Evolutionary conservation across 2,888 invertebrate genomes (phyloP).

Genomic region (Pollenia labialis): DNA sequence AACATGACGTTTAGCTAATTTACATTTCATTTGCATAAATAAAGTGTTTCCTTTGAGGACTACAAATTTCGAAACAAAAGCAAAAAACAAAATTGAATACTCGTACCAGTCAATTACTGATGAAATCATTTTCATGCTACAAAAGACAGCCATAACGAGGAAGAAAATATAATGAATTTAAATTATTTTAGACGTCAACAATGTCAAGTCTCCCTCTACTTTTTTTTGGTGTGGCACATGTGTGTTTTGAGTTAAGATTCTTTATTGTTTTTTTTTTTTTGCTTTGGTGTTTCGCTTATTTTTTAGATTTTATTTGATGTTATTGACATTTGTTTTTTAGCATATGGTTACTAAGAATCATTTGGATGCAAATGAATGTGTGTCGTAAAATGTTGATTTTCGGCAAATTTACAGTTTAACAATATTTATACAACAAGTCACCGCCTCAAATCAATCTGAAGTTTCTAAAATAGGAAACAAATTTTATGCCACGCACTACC

Average conservation of each 20-base stretch:
- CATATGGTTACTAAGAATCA: background rate
- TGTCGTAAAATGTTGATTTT: conserved; percentile 40
- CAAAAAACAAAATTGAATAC: conserved; percentile 8
- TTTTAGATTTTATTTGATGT: conserved; percentile 32
- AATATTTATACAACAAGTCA: background rate
- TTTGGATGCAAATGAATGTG: conserved; percentile 30
- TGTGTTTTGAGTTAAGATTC: background rate
- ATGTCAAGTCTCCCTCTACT: background rate
- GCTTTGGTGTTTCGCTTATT: background rate
- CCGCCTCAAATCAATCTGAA: no score
- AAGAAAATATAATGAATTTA: conserved; percentile 69
- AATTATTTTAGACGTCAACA: conserved; percentile 59
- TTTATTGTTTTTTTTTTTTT: background rate
- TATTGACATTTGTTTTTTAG: conserved; percentile 16
- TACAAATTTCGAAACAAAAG: conserved; percentile 58
- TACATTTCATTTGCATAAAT: conserved; percentile 83
- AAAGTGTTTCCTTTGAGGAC: conserved; percentile 80
- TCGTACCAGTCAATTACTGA: conserved; percentile 51
- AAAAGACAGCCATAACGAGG: conserved; percentile 18
- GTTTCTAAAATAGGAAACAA: background rate
- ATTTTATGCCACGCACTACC: background rate
- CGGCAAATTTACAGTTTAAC: conserved; percentile 39
- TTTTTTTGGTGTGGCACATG: background rate
- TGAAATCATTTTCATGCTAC: conserved; percentile 64
- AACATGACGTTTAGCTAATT: conserved; percentile 78